Evolutionary conservation across 2,888 invertebrate genomes (phyloP).

Genomic region (Drosophila birchii): DNA sequence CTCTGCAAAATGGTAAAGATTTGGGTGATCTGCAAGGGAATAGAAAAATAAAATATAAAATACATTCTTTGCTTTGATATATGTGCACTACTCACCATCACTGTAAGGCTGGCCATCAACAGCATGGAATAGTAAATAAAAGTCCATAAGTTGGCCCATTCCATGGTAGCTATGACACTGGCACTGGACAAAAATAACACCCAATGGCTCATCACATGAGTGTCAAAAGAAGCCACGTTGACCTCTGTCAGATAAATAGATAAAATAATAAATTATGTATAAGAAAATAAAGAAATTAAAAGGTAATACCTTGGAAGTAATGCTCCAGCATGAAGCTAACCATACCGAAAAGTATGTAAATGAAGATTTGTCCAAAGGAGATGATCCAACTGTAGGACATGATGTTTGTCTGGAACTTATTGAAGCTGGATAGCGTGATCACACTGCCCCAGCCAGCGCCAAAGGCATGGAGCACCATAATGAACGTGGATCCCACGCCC

Average conservation of each 20-base stretch:
- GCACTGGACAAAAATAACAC: slow-evolving; percentile 70
- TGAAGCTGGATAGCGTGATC: slow-evolving; percentile 93
- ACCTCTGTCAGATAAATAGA: slow-evolving; percentile 37
- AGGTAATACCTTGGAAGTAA: slow-evolving; percentile 85
- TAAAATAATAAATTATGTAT: background rate
- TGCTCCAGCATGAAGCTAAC: slow-evolving; percentile 89
- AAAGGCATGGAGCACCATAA: slow-evolving; percentile 88
- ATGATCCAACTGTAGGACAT: slow-evolving; percentile 83
- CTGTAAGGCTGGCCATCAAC: slow-evolving; percentile 89
- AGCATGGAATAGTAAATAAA: slow-evolving; percentile 91
- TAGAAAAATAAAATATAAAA: background rate
- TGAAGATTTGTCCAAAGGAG: slow-evolving; percentile 68
- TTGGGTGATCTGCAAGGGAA: slow-evolving; percentile 70
- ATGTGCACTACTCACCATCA: slow-evolving; percentile 88
- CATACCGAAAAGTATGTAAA: slow-evolving; percentile 86
- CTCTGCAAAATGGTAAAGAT: slow-evolving; percentile 74
- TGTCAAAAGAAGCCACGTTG: background rate
- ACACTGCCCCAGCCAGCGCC: slow-evolving; percentile 94
- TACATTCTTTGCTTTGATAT: background rate
- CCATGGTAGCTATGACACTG: slow-evolving; percentile 66
- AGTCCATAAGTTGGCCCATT: slow-evolving; percentile 90
- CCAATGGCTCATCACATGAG: slow-evolving; percentile 65
- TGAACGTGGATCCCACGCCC: slow-evolving; percentile 42
- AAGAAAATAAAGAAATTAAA: background rate
- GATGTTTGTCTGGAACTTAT: slow-evolving; percentile 90